phyloP scores from a whole-genome alignment of 2,113 vertebrate species.

The Brevimyrus niger region DNA sequence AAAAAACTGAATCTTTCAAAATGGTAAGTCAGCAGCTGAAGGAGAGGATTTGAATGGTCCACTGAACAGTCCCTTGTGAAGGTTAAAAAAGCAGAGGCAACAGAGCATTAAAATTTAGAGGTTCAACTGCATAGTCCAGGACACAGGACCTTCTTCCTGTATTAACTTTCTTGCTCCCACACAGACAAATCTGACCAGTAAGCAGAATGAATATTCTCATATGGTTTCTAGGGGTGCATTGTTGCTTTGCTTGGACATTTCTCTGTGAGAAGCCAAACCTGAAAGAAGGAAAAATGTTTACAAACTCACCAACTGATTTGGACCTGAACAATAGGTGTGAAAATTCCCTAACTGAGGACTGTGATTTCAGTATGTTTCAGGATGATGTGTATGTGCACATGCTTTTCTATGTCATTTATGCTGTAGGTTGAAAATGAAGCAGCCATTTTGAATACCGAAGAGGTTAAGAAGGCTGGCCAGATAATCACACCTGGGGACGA shows the following conservation, averaged over 20 bases:
- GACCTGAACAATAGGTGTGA: background rate
- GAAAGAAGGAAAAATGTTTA: background rate
- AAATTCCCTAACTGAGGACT: background rate
- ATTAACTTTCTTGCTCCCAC: background rate
- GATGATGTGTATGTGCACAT: background rate
- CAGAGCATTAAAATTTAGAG: background rate
- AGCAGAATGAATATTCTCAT: background rate
- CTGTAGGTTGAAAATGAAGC: conserved; percentile 32
- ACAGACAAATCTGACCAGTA: background rate
- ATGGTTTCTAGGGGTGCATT: background rate
- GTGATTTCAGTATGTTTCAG: background rate
- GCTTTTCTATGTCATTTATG: background rate
- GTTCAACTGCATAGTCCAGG: background rate
- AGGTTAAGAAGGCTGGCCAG: background rate
- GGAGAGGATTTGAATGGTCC: background rate
- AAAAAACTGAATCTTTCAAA: background rate
- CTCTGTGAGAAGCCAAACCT: background rate
- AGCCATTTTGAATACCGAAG: background rate
- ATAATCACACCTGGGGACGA: background rate
- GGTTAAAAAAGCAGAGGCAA: background rate
- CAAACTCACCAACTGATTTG: background rate
- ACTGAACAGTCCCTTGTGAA: background rate
- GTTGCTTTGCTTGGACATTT: background rate
- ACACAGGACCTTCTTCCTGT: too few species aligned
- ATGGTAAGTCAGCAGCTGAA: background rate